Evolutionary conservation across 2,113 vertebrate species (phyloP).

Genomic region (Larimichthys crocea): DNA sequence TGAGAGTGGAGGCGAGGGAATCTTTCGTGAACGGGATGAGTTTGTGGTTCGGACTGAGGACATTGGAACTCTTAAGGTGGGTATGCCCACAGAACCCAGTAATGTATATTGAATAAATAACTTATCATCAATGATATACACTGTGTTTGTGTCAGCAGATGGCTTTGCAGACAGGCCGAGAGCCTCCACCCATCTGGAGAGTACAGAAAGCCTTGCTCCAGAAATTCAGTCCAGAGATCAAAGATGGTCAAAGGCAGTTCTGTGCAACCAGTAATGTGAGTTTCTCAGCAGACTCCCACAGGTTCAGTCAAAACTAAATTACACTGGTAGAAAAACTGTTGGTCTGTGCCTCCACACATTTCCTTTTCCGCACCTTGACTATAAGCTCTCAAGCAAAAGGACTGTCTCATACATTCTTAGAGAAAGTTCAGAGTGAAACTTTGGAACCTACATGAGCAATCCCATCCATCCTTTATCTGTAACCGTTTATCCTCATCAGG

Average conservation of each 20-base stretch:
- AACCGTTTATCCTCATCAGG: too few relatives aligned
- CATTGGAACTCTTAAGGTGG: constrained; percentile 90
- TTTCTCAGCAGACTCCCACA: constrained; percentile 6
- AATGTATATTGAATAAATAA: background rate
- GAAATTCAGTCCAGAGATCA: constrained; percentile 93
- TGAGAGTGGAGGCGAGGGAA: constrained; percentile 91
- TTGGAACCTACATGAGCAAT: too few relatives aligned
- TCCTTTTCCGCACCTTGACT: too few relatives aligned
- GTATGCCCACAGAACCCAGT: background rate
- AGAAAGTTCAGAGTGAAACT: too few relatives aligned
- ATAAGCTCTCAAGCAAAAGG: too few relatives aligned
- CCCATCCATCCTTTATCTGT: too few relatives aligned
- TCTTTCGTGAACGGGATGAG: constrained; percentile 92
- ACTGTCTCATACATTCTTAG: too few relatives aligned
- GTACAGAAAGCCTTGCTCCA: constrained; percentile 92
- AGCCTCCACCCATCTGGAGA: constrained; percentile 91
- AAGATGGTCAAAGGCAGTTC: constrained; percentile 91
- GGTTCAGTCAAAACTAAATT: background rate
- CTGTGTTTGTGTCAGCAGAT: constrained; percentile 75
- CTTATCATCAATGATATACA: background rate
- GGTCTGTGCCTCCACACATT: background rate
- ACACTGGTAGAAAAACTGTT: background rate
- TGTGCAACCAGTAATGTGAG: constrained; percentile 93
- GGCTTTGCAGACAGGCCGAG: constrained; percentile 89
- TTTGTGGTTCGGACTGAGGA: constrained; percentile 92